Conservation (phyloP, 1,140 invertebrate genomes). For the Anastatus disparis region DNA sequence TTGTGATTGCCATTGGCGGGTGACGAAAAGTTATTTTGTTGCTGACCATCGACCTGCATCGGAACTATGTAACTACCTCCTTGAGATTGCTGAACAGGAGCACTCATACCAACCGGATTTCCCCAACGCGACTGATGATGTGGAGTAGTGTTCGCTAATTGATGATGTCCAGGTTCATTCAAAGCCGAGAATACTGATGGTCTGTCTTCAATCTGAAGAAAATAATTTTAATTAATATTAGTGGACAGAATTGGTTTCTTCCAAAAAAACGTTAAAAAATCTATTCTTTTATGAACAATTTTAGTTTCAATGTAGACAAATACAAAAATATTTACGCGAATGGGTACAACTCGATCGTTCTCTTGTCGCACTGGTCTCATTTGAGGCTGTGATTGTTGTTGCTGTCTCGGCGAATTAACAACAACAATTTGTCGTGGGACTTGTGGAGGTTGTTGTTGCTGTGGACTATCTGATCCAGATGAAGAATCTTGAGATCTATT, state of each 20-base stretch:
- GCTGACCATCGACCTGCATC: slow-evolving; percentile 53
- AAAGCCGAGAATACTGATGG: slow-evolving; percentile 62
- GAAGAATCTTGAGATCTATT: slow-evolving; percentile 45
- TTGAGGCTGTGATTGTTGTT: slow-evolving; percentile 33
- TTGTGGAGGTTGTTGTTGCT: slow-evolving; percentile 19
- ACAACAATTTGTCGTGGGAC: slow-evolving; percentile 18
- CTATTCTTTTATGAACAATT: too few relatives aligned
- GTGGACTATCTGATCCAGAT: slow-evolving; percentile 26
- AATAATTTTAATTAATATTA: neutral
- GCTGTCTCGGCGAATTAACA: slow-evolving; percentile 15
- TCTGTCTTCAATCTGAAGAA: slow-evolving; percentile 60
- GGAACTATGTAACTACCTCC: slow-evolving; percentile 57
- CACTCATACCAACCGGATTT: slow-evolving; percentile 44
- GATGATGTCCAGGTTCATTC: slow-evolving; percentile 61
- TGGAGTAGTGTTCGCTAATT: slow-evolving; percentile 55
- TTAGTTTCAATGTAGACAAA: too few relatives aligned
- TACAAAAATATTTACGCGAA: slow-evolving; percentile 54
- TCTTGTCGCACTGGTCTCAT: slow-evolving; percentile 25
- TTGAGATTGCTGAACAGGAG: slow-evolving; percentile 46
- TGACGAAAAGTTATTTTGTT: neutral
- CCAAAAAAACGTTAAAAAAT: too few relatives aligned
- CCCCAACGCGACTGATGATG: slow-evolving; percentile 64
- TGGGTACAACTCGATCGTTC: slow-evolving; percentile 55
- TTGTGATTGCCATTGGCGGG: slow-evolving; percentile 6
- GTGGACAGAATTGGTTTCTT: neutral